Evolutionary conservation across 2,888 invertebrate species (phyloP).

Genomic region (Baronia brevicornis): DNA sequence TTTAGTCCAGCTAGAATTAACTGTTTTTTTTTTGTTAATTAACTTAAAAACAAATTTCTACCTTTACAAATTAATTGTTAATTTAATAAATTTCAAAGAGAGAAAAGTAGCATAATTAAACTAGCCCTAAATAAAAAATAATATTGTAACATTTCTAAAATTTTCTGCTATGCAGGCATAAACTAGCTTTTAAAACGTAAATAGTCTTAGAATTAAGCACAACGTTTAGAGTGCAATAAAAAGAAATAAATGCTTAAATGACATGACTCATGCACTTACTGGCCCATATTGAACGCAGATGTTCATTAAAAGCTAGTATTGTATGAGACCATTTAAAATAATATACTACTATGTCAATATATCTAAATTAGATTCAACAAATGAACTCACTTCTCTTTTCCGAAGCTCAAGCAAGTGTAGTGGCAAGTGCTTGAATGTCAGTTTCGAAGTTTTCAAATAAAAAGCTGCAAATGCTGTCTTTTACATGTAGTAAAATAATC

Average conservation of each 20-base stretch:
- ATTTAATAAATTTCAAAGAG: too few relatives aligned
- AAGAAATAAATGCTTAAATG: too few relatives aligned
- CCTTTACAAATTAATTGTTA: too few relatives aligned
- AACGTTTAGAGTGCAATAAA: conserved; percentile 1
- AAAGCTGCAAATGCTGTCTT: conserved; percentile 21
- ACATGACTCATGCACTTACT: conserved; percentile 10
- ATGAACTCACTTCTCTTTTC: conserved; percentile 21
- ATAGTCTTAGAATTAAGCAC: conserved; percentile 1
- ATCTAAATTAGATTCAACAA: conserved; percentile 8
- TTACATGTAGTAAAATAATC: conserved; percentile 24
- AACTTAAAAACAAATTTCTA: too few relatives aligned
- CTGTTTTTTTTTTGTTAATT: too few relatives aligned
- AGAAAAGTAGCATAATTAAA: too few relatives aligned
- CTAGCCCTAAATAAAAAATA: too few relatives aligned
- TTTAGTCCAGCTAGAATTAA: too few relatives aligned
- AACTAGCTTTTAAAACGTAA: conserved; percentile 4
- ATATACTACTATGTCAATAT: background rate
- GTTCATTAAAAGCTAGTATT: too few relatives aligned
- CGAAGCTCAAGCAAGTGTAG: conserved; percentile 18
- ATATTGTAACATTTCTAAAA: too few relatives aligned
- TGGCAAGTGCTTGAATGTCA: conserved; percentile 23
- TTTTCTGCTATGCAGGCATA: too few relatives aligned
- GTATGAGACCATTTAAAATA: too few relatives aligned
- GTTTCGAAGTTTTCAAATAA: conserved; percentile 13
- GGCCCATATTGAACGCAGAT: conserved; percentile 4